phyloP scores from a whole-genome alignment of 2,113 vertebrate species.

The Caranx melampygus region DNA sequence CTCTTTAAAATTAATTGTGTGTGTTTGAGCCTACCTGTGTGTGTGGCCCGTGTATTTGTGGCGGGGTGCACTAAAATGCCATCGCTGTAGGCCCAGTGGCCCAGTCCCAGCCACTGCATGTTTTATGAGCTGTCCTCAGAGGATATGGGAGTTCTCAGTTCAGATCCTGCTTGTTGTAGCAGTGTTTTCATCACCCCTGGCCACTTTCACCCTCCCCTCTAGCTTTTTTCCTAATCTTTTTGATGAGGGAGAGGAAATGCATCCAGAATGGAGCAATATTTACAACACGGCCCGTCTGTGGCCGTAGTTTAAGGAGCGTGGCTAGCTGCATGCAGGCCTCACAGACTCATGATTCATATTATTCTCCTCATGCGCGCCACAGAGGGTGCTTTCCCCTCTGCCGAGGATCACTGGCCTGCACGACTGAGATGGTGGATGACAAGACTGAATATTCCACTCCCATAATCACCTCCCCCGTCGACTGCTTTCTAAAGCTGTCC shows the following conservation, averaged over 20 bases:
- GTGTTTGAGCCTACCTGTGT: conserved; percentile 52
- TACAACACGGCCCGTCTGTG: conserved; percentile 58
- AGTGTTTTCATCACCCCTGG: conserved; percentile 71
- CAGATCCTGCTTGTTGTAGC: conserved; percentile 78
- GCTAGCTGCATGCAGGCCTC: conserved; percentile 20
- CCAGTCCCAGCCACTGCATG: conserved; percentile 76
- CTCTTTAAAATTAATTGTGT: conserved; percentile 61
- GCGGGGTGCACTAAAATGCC: conserved; percentile 71
- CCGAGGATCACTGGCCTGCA: conserved; percentile 51
- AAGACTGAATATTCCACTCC: conserved; percentile 58
- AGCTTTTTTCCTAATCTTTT: neutral
- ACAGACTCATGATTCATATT: conserved; percentile 62
- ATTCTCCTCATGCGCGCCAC: conserved; percentile 49
- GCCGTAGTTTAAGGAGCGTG: conserved; percentile 40
- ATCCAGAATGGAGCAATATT: conserved; percentile 62
- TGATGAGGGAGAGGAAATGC: conserved; percentile 47
- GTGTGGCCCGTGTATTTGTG: conserved; percentile 56
- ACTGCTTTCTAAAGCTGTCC: conserved; percentile 49
- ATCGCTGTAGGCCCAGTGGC: conserved; percentile 65
- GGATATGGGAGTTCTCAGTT: conserved; percentile 78
- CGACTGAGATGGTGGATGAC: conserved; percentile 66
- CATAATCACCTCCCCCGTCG: conserved; percentile 4
- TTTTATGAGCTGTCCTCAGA: conserved; percentile 84
- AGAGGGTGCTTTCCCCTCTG: conserved; percentile 51
- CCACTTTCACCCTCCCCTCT: conserved; percentile 28